Evolutionary conservation across 2,888 invertebrate species (phyloP), one percentile per base, ranked within the genome.

Genomic region (Apamea crenata): DNA sequence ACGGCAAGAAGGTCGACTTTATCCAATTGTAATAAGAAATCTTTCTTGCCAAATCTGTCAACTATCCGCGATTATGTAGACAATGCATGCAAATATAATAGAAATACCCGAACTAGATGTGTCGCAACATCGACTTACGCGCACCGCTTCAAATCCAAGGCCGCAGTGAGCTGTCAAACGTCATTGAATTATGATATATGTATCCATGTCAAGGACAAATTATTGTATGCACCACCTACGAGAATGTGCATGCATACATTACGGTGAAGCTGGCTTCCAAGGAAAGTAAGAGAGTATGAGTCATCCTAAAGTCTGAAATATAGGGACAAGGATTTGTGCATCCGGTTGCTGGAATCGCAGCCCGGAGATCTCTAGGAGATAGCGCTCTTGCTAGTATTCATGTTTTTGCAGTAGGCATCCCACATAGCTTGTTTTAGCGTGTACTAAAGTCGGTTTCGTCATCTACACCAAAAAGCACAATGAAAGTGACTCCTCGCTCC

Each of bases 111-210:
- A 82, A 90, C 82, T 74, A 63, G 29, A 80, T 74, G 73, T 90
- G 77, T 89, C 74, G 87, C 80, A 90, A 89, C n/a, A 59, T 66
- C 69, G 32, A 72, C 81, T 87, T 85, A 84, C 70, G 80, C 90
- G 88, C 88, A 81, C 80, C 83, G 82, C 82, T 88, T 85, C 78
- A 50, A 76, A 68, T 83, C 81, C 88, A 91, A 91, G 91, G 90
- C 88, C 87, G 82, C 74, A 71, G 83, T 81, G 80, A 82, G 86
- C 87, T 90, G 89, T 90, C 86, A 88, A 86, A 84, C 87, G 92
- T 92, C 92, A 92, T 92, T 92, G 92, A 89, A 85, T 85, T 84
- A 83, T 90, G 88, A 89, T 87, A 69, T 77, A 82, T 90, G 84
- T 73, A 89, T 86, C 32, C 68, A 74, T 90, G 89, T 85, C 89